Base-by-base conservation (phyloP, 2,888 invertebrate species). In the Caenorhabditis angaria region DNA sequence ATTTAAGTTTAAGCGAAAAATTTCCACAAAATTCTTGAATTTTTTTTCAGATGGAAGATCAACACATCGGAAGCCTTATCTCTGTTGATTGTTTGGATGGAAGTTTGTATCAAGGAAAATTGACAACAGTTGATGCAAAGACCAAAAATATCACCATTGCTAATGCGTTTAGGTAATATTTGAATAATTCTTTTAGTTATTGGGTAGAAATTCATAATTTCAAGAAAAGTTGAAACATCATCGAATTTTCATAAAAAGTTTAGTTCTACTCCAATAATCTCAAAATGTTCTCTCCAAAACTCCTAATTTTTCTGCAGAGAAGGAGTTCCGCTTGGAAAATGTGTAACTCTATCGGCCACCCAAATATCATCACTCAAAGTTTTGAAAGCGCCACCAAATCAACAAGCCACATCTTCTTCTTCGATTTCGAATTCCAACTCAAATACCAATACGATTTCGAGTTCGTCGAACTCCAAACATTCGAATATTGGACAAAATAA, bases 61-160 rank as follows among this genome's bases (percentile, higher is more conserved):
- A 71, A 41, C 72, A 76, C 54, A 65, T 79, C 54, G 83, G 83
- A 55, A 65, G 74, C 12, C 59, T 82, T 20, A 70, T 84, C 25
- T 63, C 78, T 1, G 70, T 79, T 14, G 79, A 83, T 50, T 81
- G 81, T 25, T 57, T 25, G 0, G 60, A 69, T 20, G 82, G 80
- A 35, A 61, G 51, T 57, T 70, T 61, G 51, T 83, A 70, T 64
- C 80, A 80, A 55, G 80, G 80, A 51, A 80, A 71, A 53, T 47
- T 80, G 65, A 65, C 72, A 14, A 61, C 75, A 0, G 14, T 77
- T 27, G 76, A 74, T 32, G 35, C 51, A 18, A 59, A 70, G 4
- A 66, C 48, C 18, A 59, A 58, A n/a, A 68, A 47, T 50, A 48
- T 76, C 12, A 71, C 76, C 6, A 62, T 78, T 56, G 66, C 71